Evolutionary conservation across 2,113 vertebrate genomes (phyloP).

Genomic region (Microcebus murinus): DNA sequence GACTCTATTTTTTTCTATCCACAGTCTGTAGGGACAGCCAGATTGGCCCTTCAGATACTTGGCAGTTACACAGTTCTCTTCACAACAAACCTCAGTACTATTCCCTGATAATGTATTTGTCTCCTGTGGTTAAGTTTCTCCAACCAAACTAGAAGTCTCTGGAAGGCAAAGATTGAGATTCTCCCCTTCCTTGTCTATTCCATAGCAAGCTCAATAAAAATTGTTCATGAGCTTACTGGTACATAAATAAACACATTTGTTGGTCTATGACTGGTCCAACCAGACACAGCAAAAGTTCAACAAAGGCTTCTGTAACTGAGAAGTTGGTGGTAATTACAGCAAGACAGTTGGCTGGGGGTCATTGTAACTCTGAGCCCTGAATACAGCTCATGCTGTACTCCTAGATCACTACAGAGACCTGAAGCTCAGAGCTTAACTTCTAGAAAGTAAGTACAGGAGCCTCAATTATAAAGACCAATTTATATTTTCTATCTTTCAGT

Average conservation of each 20-base stretch:
- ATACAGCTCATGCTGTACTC: background rate
- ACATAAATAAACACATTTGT: background rate
- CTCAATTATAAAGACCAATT: slow-evolving; percentile 10
- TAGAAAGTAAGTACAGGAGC: background rate
- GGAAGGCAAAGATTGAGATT: background rate
- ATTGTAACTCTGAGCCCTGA: background rate
- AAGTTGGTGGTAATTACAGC: background rate
- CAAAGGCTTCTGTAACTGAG: background rate
- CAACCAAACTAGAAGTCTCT: background rate
- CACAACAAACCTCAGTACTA: background rate
- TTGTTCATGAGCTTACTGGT: background rate
- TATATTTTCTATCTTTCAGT: slow-evolving; percentile 61
- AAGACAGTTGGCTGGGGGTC: background rate
- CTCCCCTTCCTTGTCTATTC: background rate
- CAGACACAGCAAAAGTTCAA: background rate
- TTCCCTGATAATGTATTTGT: background rate
- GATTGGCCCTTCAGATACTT: background rate
- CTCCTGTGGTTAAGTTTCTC: background rate
- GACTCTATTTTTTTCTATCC: background rate
- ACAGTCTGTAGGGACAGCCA: background rate
- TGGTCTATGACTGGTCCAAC: background rate
- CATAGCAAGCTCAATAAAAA: background rate
- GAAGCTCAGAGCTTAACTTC: slow-evolving; percentile 21
- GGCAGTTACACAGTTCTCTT: background rate
- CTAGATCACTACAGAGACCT: background rate